Base-by-base conservation (phyloP, 35 echinoderm and acorn worm species). In the Strongylocentrotus purpuratus region DNA sequence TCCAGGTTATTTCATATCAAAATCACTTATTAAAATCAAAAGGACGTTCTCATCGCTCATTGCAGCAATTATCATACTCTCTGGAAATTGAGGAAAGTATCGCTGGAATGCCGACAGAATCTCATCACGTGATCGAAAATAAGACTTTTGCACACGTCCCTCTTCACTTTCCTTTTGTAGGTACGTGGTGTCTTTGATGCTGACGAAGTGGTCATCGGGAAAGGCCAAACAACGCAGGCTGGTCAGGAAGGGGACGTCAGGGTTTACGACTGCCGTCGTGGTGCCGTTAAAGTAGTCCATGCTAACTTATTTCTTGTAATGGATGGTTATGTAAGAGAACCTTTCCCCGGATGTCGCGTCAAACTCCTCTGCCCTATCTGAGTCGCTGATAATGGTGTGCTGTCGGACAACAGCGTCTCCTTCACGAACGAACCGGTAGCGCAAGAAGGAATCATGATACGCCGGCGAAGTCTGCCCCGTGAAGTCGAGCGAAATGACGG, bases 121-220 rank as follows among this genome's bases (percentile, higher is more conserved):
- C 45, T 89, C 87, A 32, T 89, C 87, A 45, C 33, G 87, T 5
- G 87, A 89, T 46, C 87, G 87, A 46, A 89, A 89, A 89, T 89
- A 89, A 15, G 87, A 89, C 87, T 89, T 89, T 13, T 89, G 32
- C 32, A 89, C 87, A 35, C 45, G 32, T 7, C 32, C 17, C 32
- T 89, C n/a, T 89, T 89, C 87, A 46, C 13, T 33, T 9, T 89
- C 87, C 25, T 7, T 14, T 7, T 45, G 87, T 5, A 89, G 32
- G n/a, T n/a, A n/a, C n/a, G 87, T 89, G 87, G 87, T 46, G 87
- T 89, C 87, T 25, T 89, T 89, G 33, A 89, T 89, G 32, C 87
- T 45, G 87, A 89, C 33, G 32, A 89, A 46, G 3, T 32, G 87
- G 33, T 46, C 13, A 33, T 89, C n/a, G 25, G 87, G 87, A 33